Base-by-base conservation (phyloP, 1,140 invertebrate species). In the Solenopsis fugax region DNA sequence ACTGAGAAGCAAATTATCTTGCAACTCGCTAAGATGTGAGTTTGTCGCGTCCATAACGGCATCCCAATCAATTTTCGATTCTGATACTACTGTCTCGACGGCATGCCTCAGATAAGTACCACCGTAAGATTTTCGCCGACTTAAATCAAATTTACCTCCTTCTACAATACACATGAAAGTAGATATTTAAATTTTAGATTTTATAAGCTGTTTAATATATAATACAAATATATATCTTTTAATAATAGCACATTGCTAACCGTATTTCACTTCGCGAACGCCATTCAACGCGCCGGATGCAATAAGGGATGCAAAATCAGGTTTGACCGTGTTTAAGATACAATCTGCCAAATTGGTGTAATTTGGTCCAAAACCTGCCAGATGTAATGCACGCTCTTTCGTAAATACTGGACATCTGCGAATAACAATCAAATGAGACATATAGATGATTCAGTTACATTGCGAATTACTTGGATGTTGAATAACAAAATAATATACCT, bases 1-100 rank as follows among this genome's bases (percentile, higher is more conserved):
- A 81, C 92, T 95, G 3, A 97, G 88, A 45, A 97, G 92, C 21
- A 97, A 80, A 92, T 96, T 96, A 80, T 96, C 96, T 93, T 97
- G 96, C 56, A 97, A 88, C 60, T 96, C 96, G 1, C 94, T 92
- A 5, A 96, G 91, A 24, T 95, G 95, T 5, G 94, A 93, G 86
- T 93, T 94, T 16, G 92, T 94, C 3, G 92, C 92, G 86, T 96
- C 94, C 91, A 96, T 94, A 1, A 96, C 90, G 0, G 90, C 67
- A 52, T 96, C 94, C 95, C 95, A 96, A 72, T 95, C 93, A 12
- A 96, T 93, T 90, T 94, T 94, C 0, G 91, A 90, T 52, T 95
- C 93, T 1, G 87, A 92, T 5, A 95, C 86, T 72, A 93, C 93
- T 0, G 92, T 93, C 77, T 95, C 94, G 1, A 95, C 89, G 2